phyloP scores from a whole-genome alignment of 2,113 vertebrate species.

The Nesoenas mayeri region DNA sequence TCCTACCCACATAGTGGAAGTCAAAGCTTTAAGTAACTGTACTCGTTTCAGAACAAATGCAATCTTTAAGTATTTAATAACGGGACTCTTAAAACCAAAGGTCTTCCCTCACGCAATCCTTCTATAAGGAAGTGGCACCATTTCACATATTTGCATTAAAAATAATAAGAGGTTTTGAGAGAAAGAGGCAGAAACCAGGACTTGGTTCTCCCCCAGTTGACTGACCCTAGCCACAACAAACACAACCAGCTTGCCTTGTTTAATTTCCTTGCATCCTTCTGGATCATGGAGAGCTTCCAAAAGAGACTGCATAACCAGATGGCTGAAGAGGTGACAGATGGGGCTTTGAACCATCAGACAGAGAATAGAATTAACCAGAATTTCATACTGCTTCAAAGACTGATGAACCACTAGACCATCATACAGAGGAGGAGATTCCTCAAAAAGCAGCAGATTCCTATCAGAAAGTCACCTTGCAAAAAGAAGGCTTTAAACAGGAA shows the following conservation, averaged over 20 bases:
- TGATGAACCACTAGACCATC: neutral
- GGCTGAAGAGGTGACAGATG: slow-evolving; percentile 30
- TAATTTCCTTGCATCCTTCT: neutral
- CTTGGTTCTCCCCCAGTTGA: neutral
- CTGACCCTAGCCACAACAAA: neutral
- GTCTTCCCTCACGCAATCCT: neutral
- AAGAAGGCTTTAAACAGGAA: neutral
- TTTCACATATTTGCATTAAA: neutral
- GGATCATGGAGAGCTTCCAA: neutral
- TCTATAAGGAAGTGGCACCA: neutral
- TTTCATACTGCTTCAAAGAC: neutral
- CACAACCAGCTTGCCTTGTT: neutral
- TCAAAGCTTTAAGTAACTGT: neutral
- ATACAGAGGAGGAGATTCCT: neutral
- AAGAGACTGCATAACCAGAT: neutral
- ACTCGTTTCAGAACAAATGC: neutral
- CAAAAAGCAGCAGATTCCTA: neutral
- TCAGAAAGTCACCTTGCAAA: neutral
- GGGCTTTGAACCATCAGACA: neutral
- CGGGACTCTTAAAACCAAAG: neutral
- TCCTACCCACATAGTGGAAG: neutral
- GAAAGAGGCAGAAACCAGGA: neutral
- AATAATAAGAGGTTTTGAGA: neutral
- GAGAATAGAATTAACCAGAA: neutral
- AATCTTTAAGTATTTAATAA: neutral